Evolutionary conservation across 2,888 invertebrate species (phyloP).

Genomic region (Gymnosoma rotundatum): DNA sequence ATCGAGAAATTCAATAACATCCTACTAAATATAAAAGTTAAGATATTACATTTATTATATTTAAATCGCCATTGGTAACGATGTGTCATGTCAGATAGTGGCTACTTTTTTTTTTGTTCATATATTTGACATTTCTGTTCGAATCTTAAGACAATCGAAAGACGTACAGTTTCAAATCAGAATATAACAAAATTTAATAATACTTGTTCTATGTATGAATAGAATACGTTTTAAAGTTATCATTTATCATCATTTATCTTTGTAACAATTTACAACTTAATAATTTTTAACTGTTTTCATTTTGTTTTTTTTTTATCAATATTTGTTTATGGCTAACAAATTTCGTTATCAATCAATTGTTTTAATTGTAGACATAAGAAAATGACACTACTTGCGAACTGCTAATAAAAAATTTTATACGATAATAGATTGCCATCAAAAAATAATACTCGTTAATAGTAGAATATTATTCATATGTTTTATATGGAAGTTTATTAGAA

Average conservation of each 20-base stretch:
- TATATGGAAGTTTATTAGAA: not conserved
- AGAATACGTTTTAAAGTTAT: not conserved
- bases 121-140: too few relatives aligned
- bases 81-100: too few relatives aligned
- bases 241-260: not conserved
- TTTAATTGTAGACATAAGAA: not conserved
- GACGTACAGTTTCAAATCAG: too few relatives aligned
- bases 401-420: slow-evolving; percentile 6
- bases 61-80: too few relatives aligned
- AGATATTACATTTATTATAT: too few relatives aligned
- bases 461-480: not conserved
- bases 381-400: slow-evolving; percentile 24
- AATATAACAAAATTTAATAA: too few relatives aligned
- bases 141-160: too few relatives aligned
- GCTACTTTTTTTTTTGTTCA: too few relatives aligned
- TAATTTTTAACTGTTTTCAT: slow-evolving; percentile 1
- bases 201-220: too few relatives aligned
- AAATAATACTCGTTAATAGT: slow-evolving; percentile 2
- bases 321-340: not conserved
- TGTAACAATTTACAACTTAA: slow-evolving; percentile 23
- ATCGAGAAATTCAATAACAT: too few relatives aligned
- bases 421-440: not conserved
- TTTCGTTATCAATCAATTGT: slow-evolving; percentile 41
- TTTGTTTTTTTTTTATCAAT: not conserved
- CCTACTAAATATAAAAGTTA: too few relatives aligned